Evolutionary conservation across 2,113 vertebrate species (phyloP), one percentile per base, ranked within the genome.

Genomic region (Aix galericulata): DNA sequence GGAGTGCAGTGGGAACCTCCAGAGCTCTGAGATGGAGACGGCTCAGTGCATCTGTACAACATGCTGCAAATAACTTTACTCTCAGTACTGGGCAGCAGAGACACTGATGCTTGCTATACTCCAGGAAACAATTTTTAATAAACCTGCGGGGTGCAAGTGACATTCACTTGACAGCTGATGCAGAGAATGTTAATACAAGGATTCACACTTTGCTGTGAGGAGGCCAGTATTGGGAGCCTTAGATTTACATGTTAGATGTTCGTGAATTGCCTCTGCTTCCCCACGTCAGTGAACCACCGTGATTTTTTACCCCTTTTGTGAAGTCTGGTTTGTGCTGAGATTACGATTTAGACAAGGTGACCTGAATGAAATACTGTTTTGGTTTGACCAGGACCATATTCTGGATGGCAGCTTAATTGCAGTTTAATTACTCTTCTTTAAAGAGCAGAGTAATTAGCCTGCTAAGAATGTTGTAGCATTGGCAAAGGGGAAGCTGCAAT

Each of bases 21-120:
- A 56, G 13, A 69, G 27, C 18, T 32, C 48, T 8, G 40, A 18
- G 59, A 6, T 42, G 36, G 48, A 31, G 50, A 15, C 11, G 52
- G 36, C 87, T 53, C 53, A 2, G 36, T 2, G 32, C 40, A 16
- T 17, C 25, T 3, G 0, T 32, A 40, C 15, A 32, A 13, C n/a
- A 11, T 0, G 0, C 17, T 16, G 1, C 52, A 20, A 79, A 52
- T 5, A 50, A 3, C 48, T n/a, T 6, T 3, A 48, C 59, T 29
- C 32, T 11, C 34, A 0, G 62, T 8, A 7, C 73, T 14, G 4
- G n/a, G 38, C 1, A 1, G 20, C 22, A 26, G 52, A 11, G 52
- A 67, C n/a, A 22, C 44, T 32, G 36, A 42, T 13, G 40, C 0
- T 3, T 48, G 46, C 50, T 14, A 17, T 5, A 31, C 59, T 25